Conservation (phyloP, 1,140 invertebrate genomes). For the Tigriopus japonicus region DNA sequence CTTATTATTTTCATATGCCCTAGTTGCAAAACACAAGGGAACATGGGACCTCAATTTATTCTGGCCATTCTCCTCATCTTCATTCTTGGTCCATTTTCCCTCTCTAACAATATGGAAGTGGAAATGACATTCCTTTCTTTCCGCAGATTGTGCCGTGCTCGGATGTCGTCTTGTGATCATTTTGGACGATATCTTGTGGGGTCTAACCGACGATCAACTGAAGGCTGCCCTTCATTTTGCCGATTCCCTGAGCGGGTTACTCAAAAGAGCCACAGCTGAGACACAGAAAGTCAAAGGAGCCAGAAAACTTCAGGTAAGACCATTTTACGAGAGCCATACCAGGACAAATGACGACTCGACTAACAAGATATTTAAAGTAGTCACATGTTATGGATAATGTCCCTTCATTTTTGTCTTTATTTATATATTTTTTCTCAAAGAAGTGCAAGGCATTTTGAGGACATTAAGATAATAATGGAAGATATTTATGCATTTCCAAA, state of each 20-base stretch:
- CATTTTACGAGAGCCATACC: neutral
- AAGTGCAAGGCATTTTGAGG: too few relatives aligned
- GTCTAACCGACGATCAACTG: constrained; percentile 85
- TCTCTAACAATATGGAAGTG: too few relatives aligned
- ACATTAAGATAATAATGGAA: too few relatives aligned
- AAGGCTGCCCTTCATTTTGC: constrained; percentile 85
- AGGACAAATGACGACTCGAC: too few relatives aligned
- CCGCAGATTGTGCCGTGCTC: constrained; percentile 74
- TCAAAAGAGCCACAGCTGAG: constrained; percentile 58
- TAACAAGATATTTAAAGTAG: too few relatives aligned
- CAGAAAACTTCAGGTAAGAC: constrained; percentile 57
- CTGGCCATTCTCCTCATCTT: neutral
- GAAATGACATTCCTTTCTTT: neutral
- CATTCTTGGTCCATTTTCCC: neutral
- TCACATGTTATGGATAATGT: neutral
- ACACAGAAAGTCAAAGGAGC: constrained; percentile 70
- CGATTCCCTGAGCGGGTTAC: constrained; percentile 65
- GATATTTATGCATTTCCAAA: too few relatives aligned
- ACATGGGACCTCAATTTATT: neutral
- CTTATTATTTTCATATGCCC: too few relatives aligned
- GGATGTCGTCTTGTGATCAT: constrained; percentile 78
- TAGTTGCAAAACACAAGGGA: too few relatives aligned
- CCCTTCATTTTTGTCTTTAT: neutral
- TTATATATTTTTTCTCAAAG: too few relatives aligned
- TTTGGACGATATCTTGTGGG: constrained; percentile 93